Conservation (phyloP, 2,113 vertebrate species). For the Festucalex cinctus region DNA sequence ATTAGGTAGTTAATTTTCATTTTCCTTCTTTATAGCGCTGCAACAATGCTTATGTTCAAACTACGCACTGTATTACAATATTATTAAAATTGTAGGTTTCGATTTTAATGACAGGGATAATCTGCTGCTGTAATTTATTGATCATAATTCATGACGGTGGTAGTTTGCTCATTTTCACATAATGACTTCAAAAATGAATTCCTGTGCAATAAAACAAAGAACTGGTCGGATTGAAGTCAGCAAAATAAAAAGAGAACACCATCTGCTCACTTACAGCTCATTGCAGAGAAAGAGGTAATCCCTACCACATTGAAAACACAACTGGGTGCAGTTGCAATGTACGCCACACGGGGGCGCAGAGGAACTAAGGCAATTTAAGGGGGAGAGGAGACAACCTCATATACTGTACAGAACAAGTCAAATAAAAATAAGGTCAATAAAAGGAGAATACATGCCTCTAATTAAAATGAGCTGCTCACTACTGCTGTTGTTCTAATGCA, state of each 20-base stretch:
- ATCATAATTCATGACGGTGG: too few species aligned
- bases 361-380: neutral
- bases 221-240: slow-evolving; percentile 57
- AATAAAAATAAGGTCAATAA: neutral
- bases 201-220: slow-evolving; percentile 14
- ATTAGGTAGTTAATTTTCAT: too few species aligned
- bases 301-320: slow-evolving; percentile 9
- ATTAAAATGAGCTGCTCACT: too few species aligned
- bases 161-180: neutral
- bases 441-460: too few species aligned
- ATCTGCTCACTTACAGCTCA: slow-evolving; percentile 55
- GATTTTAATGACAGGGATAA: too few species aligned
- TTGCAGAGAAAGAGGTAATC: slow-evolving; percentile 13
- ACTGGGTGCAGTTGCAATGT: slow-evolving; percentile 23
- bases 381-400: neutral
- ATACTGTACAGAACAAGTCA: neutral
- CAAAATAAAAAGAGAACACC: slow-evolving; percentile 73
- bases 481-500: too few species aligned
- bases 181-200: neutral
- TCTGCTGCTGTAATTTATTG: neutral
- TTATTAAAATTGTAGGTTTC: too few species aligned
- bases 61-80: too few species aligned
- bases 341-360: slow-evolving; percentile 57
- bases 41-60: too few species aligned
- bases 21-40: too few species aligned